phyloP scores from a whole-genome alignment of 92 coral and sea anemone species.

The Porites rus region DNA sequence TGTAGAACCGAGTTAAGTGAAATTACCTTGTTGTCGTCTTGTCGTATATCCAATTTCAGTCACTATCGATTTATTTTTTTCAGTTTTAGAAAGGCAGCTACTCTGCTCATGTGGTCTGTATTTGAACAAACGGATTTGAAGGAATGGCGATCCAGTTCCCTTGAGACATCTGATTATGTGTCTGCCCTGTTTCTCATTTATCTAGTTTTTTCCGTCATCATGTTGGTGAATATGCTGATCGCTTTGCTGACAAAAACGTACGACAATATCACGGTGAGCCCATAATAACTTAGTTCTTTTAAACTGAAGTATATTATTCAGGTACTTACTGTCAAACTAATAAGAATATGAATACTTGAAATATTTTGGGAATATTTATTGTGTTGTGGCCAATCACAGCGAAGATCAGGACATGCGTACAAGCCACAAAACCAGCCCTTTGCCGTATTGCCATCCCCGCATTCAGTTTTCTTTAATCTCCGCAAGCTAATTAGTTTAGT shows the following conservation, averaged over 20 bases:
- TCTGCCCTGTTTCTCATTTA: constrained; percentile 6
- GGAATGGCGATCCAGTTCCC: background rate
- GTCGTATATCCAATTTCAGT: too few species aligned
- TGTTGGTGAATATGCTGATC: constrained; percentile 20
- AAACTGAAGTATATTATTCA: too few species aligned
- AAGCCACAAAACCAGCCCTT: too few species aligned
- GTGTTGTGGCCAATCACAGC: too few species aligned
- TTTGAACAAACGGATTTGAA: constrained; percentile 12
- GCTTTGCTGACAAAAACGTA: constrained; percentile 30
- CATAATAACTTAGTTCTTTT: background rate
- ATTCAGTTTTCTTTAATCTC: too few species aligned
- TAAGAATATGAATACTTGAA: background rate
- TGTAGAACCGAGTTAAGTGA: too few species aligned
- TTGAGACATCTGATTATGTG: background rate
- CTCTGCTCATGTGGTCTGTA: constrained; percentile 35
- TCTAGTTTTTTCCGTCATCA: constrained; percentile 30
- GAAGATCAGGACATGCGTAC: background rate
- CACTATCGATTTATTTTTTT: background rate
- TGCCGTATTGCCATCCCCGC: too few species aligned
- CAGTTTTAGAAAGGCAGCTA: constrained; percentile 1
- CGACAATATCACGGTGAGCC: constrained; percentile 20
- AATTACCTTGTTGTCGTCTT: background rate
- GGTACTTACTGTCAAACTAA: background rate
- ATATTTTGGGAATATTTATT: too few species aligned
- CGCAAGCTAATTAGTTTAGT: too few species aligned